A percentile compares a stretch with the other conserved stretches of the same genome.
Evolutionary conservation across 2,113 vertebrate genomes (phyloP).

Genomic region (Nibea coibor): DNA sequence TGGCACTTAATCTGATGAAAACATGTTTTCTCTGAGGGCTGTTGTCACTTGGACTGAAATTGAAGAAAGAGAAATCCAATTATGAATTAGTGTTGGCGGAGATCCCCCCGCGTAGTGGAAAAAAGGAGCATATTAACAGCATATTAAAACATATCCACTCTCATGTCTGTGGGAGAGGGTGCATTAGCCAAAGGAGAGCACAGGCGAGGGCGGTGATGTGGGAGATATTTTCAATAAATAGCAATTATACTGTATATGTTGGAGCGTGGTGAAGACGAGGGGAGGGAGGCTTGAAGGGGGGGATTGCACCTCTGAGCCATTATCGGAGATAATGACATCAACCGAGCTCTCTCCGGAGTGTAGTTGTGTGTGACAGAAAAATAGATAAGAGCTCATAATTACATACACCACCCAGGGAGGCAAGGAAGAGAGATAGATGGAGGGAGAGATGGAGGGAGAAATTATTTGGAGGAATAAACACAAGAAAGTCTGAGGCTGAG

Average conservation of each 20-base stretch:
- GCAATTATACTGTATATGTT: slow-evolving; percentile 60
- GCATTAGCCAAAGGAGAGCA: slow-evolving; percentile 19
- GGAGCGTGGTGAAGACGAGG: slow-evolving; percentile 23
- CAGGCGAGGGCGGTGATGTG: slow-evolving; percentile 16
- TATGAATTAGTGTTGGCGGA: slow-evolving; percentile 31
- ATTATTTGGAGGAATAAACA: slow-evolving; percentile 34
- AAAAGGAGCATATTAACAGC: slow-evolving; percentile 42
- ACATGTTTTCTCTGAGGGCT: slow-evolving; percentile 47
- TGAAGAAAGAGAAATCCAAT: slow-evolving; percentile 61
- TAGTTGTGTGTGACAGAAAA: slow-evolving; percentile 74
- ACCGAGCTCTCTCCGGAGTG: slow-evolving; percentile 63
- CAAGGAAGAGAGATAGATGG: slow-evolving; percentile 4
- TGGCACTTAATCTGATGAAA: slow-evolving; percentile 50
- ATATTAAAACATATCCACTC: slow-evolving; percentile 49
- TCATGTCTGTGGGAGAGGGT: slow-evolving; percentile 29
- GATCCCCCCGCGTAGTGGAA: slow-evolving; percentile 10
- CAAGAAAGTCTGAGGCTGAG: slow-evolving; percentile 4
- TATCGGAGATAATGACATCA: slow-evolving; percentile 79
- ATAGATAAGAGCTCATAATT: slow-evolving; percentile 78
- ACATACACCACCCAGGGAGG: slow-evolving; percentile 64
- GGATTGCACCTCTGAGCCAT: slow-evolving; percentile 66
- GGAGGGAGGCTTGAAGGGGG: neutral
- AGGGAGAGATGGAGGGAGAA: slow-evolving; percentile 9
- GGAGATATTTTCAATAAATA: slow-evolving; percentile 74
- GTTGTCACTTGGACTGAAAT: slow-evolving; percentile 55